Percentiles rank a stretch among this genome's conserved stretches.
These are phyloP conservation scores for Speoplatyrhinus poulsoni DNA, from an alignment of 2,113 vertebrate species.

Conservation along the genomic window DNA sequence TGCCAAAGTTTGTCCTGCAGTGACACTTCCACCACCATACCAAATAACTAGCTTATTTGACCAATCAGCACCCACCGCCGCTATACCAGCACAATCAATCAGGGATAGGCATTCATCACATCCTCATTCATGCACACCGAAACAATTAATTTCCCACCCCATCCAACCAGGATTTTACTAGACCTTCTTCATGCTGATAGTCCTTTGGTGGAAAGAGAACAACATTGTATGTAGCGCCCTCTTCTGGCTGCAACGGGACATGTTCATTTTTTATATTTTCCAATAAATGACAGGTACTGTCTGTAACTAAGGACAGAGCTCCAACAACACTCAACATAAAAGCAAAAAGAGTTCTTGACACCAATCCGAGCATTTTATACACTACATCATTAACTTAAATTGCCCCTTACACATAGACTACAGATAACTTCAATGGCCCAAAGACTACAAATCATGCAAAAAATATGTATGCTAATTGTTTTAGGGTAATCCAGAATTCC, in stretches of 20 bases:
- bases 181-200: constrained; percentile 61
- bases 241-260: constrained; percentile 74
- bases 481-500: constrained; percentile 66
- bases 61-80: background rate
- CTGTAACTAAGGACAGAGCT: background rate
- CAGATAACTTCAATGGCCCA: background rate
- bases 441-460: constrained; percentile 25
- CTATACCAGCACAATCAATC: background rate
- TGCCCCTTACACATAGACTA: too few relatives aligned
- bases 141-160: too few relatives aligned
- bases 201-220: constrained; percentile 71
- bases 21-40: constrained; percentile 26
- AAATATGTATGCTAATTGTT: constrained; percentile 60
- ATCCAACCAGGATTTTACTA: background rate
- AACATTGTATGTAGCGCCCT: constrained; percentile 68
- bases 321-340: background rate
- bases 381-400: background rate
- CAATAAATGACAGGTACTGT: background rate
- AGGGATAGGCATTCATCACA: constrained; percentile 36
- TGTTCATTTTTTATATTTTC: constrained; percentile 19
- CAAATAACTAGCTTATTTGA: too few relatives aligned
- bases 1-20: constrained; percentile 68
- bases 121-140: background rate
- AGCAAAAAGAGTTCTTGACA: constrained; percentile 9
- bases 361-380: constrained; percentile 21